Evolutionary conservation across 2,113 vertebrate species (phyloP).

Genomic region (Eleginops maclovinus): DNA sequence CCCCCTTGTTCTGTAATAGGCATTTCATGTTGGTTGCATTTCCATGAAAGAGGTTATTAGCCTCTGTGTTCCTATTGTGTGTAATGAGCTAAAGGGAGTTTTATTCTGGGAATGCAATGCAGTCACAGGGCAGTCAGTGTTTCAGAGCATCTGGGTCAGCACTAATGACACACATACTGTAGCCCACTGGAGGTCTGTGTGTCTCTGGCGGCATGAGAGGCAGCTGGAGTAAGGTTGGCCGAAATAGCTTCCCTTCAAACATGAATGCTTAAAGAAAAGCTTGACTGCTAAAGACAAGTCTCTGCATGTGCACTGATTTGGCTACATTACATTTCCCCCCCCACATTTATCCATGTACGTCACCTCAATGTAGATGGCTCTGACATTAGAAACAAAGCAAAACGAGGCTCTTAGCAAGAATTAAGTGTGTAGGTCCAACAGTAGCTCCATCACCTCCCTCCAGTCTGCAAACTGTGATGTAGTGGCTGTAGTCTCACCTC

Average conservation of each 20-base stretch:
- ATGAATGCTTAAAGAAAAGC: background rate
- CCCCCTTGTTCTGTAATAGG: conserved; percentile 8
- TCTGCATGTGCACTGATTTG: conserved; percentile 32
- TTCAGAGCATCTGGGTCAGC: conserved; percentile 80
- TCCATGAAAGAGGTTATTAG: background rate
- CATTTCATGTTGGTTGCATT: conserved; percentile 25
- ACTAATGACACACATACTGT: conserved; percentile 75
- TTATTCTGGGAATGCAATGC: conserved; percentile 59
- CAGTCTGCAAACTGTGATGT: conserved; percentile 59
- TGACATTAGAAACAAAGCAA: conserved; percentile 1
- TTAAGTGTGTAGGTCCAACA: conserved; percentile 11
- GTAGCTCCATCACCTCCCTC: conserved; percentile 28
- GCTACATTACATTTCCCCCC: background rate
- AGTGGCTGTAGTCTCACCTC: conserved; percentile 67
- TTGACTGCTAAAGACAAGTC: background rate
- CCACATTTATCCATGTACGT: background rate
- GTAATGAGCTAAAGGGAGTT: conserved; percentile 22
- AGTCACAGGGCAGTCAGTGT: conserved; percentile 64
- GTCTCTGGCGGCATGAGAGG: conserved; percentile 45
- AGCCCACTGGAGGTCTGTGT: conserved; percentile 58
- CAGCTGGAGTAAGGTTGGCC: conserved; percentile 58
- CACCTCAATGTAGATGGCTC: conserved; percentile 7
- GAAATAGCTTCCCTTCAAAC: conserved; percentile 51
- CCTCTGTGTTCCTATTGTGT: conserved; percentile 11
- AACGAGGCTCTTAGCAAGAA: conserved; percentile 16